Base-by-base conservation (phyloP, 2,888 invertebrate genomes). In the Cordilura impudica region DNA sequence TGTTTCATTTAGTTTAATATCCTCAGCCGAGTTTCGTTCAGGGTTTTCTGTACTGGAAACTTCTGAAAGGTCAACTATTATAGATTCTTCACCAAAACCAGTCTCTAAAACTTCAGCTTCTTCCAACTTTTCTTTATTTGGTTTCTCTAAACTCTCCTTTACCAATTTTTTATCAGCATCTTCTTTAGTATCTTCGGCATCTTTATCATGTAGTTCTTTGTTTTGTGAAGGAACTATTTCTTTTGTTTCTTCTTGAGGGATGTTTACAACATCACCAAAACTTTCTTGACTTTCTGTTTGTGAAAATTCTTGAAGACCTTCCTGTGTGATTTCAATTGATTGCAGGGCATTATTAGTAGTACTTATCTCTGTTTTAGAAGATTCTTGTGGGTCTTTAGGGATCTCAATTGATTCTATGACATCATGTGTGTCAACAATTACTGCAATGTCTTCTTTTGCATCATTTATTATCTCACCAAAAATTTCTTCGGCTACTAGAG, bases 61-160 rank as follows among this genome's bases (percentile, higher is more conserved):
- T 14, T 63, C 49, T 16, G n/a, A 4, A 10, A 18, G 43, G 60
- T 56, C 56, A 14, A 35, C 8, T 18, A 43, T n/a, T n/a, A n/a
- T 8, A 26, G 73, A 75, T 60, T 80, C 77, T 47, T 78, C 81
- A 2, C 77, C 81, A 58, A 81, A 77, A 14, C 74, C 74, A 7
- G 18, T 39, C 10, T 53, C 65, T 26, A n/a, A 6, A 35, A 45
- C 29, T 54, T 66, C 74, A 14, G 8, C 23, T 56, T 51, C 51
- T 23, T 0, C 23, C 26, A n/a, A 16, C 18, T 4, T 31, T 23
- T 21, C 8, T 45, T 67, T 14, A 45, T 10, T 16, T 12, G 21
- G n/a, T n/a, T n/a, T n/a, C n/a, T n/a, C n/a, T n/a, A n/a, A n/a
- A n/a, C n/a, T n/a, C n/a, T n/a, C n/a, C n/a, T n/a, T n/a, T n/a